phyloP scores from a whole-genome alignment of 2,113 vertebrate genomes.

The Odontophorus gujanensis region DNA sequence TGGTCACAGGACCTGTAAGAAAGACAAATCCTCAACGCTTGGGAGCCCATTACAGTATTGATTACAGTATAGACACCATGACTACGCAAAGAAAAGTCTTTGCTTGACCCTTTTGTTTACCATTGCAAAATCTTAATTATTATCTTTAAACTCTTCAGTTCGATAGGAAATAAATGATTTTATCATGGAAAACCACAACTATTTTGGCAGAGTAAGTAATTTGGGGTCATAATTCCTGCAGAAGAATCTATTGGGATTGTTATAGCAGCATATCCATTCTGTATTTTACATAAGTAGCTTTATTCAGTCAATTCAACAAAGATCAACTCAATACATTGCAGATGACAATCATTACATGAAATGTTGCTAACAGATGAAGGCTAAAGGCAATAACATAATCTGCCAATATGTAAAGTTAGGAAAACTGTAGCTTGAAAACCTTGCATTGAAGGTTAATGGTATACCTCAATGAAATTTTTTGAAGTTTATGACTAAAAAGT shows the following conservation, averaged over 20 bases:
- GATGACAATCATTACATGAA: not conserved
- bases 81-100: not conserved
- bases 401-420: not conserved
- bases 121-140: not conserved
- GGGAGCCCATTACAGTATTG: not conserved
- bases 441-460: constrained; percentile 34
- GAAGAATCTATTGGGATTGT: not conserved
- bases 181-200: not conserved
- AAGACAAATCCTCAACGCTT: not conserved
- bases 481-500: constrained; percentile 9
- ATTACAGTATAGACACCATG: not conserved
- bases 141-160: not conserved
- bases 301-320: not conserved
- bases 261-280: fast-evolving
- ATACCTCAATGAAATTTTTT: not conserved
- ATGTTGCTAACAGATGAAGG: not conserved
- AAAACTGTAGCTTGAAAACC: not conserved
- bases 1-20: not conserved
- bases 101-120: not conserved
- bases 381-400: not conserved
- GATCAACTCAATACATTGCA: not conserved
- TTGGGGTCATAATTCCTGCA: not conserved
- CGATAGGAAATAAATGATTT: not conserved
- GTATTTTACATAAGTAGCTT: not conserved
- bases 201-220: not conserved